Conservation (phyloP, 2,113 vertebrate species). For the Xenopus borealis region DNA sequence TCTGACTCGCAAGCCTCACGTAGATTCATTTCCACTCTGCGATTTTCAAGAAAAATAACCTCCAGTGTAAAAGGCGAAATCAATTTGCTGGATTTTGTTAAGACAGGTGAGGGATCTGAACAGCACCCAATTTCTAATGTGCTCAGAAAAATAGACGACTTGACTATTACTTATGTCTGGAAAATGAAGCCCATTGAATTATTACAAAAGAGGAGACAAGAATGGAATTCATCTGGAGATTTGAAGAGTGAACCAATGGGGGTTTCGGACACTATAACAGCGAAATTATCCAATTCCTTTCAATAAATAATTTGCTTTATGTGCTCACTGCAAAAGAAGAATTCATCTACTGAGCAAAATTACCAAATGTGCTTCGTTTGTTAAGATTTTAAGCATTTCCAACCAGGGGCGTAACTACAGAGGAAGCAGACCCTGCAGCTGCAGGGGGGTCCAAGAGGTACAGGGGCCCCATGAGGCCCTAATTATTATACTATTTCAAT, state of each 20-base stretch:
- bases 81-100: constrained; percentile 49
- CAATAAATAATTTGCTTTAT: constrained; percentile 24
- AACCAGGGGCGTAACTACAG: too few relatives aligned
- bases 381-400: constrained; percentile 2
- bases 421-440: too few relatives aligned
- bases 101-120: constrained; percentile 1
- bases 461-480: too few relatives aligned
- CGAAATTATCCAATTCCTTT: neutral
- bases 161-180: neutral
- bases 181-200: neutral
- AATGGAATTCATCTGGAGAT: neutral
- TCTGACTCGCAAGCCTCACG: constrained; percentile 50
- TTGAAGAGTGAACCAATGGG: neutral
- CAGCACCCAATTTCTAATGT: neutral
- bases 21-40: constrained; percentile 57
- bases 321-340: constrained; percentile 1
- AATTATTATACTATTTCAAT: too few relatives aligned
- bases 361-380: constrained; percentile 9
- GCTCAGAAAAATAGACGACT: neutral
- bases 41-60: constrained; percentile 59
- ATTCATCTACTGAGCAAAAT: constrained; percentile 14
- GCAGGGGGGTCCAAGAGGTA: too few relatives aligned
- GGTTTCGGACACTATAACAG: neutral
- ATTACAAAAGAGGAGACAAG: neutral
- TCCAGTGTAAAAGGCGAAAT: constrained; percentile 50